phyloP scores from a whole-genome alignment of 2,888 invertebrate genomes.

The Nebria salina region DNA sequence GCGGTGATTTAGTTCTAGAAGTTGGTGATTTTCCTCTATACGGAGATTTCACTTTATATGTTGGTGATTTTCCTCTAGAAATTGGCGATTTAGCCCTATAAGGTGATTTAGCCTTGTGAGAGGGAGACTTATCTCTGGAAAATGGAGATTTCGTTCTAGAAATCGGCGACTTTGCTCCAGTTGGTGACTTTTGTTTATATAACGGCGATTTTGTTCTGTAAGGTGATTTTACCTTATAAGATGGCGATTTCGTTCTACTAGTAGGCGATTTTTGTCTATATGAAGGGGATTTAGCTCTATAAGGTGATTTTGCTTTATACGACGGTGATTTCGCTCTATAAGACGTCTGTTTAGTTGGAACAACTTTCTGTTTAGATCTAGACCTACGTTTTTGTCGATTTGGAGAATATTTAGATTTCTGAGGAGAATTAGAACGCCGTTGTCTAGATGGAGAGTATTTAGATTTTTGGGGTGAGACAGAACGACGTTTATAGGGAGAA shows the following conservation, averaged over 20 bases:
- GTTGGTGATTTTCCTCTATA: conserved; percentile 38
- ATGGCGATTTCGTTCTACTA: not conserved
- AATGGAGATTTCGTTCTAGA: conserved; percentile 16
- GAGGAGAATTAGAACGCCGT: conserved; percentile 43
- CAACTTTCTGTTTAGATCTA: conserved; percentile 30
- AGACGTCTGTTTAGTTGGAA: conserved; percentile 31
- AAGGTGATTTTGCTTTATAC: conserved; percentile 2
- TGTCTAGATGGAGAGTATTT: conserved; percentile 30
- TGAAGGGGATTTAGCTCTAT: not conserved
- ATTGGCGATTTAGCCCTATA: conserved; percentile 25
- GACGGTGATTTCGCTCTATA: conserved; percentile 9
- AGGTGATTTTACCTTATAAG: not conserved
- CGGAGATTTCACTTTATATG: conserved; percentile 45
- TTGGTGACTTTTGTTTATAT: too few relatives aligned
- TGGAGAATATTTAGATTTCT: conserved; percentile 57
- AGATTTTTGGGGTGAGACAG: conserved; percentile 24
- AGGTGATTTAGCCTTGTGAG: not conserved
- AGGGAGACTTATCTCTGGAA: not conserved
- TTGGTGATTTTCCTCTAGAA: conserved; percentile 28
- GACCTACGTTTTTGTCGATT: conserved; percentile 50
- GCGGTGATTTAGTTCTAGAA: conserved; percentile 27
- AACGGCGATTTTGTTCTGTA: not conserved
- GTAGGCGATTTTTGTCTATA: conserved; percentile 21
- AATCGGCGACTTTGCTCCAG: too few relatives aligned
- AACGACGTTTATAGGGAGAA: conserved; percentile 26